Conservation (phyloP, 2,113 vertebrate genomes). For the Chelonoidis abingdonii region DNA sequence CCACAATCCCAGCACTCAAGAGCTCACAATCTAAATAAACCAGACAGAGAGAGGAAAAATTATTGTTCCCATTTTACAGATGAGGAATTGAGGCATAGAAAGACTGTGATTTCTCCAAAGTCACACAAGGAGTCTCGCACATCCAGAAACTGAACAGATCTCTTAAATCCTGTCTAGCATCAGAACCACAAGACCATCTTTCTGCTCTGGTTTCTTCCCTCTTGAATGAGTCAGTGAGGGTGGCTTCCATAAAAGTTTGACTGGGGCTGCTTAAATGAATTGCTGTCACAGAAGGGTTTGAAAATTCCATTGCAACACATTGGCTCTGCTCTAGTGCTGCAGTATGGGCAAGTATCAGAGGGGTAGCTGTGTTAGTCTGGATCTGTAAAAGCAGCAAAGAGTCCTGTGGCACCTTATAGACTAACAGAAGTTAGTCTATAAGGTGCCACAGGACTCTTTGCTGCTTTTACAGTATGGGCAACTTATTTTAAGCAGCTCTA, state of each 20-base stretch:
- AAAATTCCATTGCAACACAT: accelerated
- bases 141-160: neutral
- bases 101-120: accelerated
- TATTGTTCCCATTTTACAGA: neutral
- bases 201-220: accelerated
- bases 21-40: neutral
- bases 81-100: neutral
- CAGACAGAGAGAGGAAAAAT: neutral
- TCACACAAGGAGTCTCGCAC: neutral
- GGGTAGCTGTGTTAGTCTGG: too few relatives aligned
- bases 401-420: too few relatives aligned
- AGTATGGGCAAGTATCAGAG: neutral
- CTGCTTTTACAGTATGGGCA: neutral
- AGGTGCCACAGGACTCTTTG: too few relatives aligned
- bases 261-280: accelerated
- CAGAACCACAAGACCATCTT: neutral
- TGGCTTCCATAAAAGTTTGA: accelerated
- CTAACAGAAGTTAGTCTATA: too few relatives aligned
- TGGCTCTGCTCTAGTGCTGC: neutral
- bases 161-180: accelerated
- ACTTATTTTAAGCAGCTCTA: accelerated
- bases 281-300: accelerated
- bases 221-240: accelerated
- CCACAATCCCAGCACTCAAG: neutral
- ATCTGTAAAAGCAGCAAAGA: too few relatives aligned